Conservation (phyloP, 2,113 vertebrate genomes). For the Brachyhypopomus gauderio region DNA sequence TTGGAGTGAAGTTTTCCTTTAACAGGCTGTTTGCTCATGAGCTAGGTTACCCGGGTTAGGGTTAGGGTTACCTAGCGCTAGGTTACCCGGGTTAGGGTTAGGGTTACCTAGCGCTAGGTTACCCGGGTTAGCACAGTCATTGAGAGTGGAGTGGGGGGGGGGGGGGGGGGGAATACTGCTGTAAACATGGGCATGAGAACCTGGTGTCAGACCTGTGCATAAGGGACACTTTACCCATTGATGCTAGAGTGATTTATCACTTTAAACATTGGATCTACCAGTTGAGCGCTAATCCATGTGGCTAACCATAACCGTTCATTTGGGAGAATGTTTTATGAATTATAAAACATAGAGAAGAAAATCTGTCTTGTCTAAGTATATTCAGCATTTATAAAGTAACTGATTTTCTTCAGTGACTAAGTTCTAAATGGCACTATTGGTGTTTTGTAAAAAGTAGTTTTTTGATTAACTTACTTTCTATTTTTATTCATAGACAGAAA, state of each 20-base stretch:
- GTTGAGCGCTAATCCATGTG: background rate
- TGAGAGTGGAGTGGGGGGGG: background rate
- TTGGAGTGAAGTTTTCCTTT: conserved; percentile 4
- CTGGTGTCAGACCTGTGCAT: background rate
- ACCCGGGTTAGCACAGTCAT: too few species aligned
- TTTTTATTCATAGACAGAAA: conserved; percentile 65
- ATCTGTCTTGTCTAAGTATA: conserved; percentile 57
- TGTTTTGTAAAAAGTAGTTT: conserved; percentile 66
- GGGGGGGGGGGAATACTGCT: background rate
- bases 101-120: too few species aligned
- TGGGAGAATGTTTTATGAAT: conserved; percentile 38
- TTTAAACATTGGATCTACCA: background rate
- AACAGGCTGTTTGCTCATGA: background rate
- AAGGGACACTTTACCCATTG: background rate
- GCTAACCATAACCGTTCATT: background rate
- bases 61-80: too few species aligned
- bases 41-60: background rate
- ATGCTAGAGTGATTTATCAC: background rate
- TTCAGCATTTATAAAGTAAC: conserved; percentile 33
- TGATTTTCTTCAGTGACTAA: conserved; percentile 45
- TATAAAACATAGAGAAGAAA: conserved; percentile 56
- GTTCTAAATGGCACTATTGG: conserved; percentile 61
- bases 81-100: too few species aligned
- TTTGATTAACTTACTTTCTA: conserved; percentile 64
- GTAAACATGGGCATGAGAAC: too few species aligned